These are phyloP conservation scores for Fringilla coelebs DNA, from an alignment of 2,797 vertebrate genomes.

Conservation along the genomic window DNA sequence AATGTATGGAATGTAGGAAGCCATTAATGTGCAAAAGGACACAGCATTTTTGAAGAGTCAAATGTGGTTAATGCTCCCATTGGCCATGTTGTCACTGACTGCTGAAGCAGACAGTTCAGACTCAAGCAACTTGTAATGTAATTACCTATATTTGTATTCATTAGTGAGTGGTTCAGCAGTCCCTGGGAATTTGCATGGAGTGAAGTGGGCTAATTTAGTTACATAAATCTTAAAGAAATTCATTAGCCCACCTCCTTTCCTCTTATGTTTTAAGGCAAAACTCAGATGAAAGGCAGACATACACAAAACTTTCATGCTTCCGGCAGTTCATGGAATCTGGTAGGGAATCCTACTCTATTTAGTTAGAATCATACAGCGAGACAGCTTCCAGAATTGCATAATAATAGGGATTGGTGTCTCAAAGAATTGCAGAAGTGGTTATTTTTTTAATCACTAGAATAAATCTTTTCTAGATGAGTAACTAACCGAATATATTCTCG, in stretches of 20 bases:
- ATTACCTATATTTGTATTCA: conserved; percentile 21
- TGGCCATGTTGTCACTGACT: not conserved
- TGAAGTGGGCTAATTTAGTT: conserved; percentile 46
- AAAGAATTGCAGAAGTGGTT: not conserved
- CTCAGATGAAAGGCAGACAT: not conserved
- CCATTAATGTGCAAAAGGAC: not conserved
- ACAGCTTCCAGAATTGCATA: not conserved
- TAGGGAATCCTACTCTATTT: not conserved
- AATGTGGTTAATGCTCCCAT: not conserved
- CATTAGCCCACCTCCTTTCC: not conserved
- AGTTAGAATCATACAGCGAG: not conserved
- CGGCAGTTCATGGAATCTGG: not conserved
- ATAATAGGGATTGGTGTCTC: not conserved
- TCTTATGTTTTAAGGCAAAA: conserved; percentile 1
- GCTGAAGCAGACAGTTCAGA: not conserved
- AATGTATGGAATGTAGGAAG: not conserved
- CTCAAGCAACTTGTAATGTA: not conserved
- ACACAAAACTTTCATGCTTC: not conserved
- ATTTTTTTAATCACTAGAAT: not conserved
- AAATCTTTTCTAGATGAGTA: not conserved
- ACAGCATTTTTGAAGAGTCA: not conserved
- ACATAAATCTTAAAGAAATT: conserved; percentile 1
- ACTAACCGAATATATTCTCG: not conserved
- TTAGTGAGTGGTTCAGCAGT: conserved; percentile 27
- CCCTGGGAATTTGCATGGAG: conserved; percentile 12